Base-by-base conservation (phyloP, 2,797 vertebrate species). In the Gymnoscopelus microlampas region DNA sequence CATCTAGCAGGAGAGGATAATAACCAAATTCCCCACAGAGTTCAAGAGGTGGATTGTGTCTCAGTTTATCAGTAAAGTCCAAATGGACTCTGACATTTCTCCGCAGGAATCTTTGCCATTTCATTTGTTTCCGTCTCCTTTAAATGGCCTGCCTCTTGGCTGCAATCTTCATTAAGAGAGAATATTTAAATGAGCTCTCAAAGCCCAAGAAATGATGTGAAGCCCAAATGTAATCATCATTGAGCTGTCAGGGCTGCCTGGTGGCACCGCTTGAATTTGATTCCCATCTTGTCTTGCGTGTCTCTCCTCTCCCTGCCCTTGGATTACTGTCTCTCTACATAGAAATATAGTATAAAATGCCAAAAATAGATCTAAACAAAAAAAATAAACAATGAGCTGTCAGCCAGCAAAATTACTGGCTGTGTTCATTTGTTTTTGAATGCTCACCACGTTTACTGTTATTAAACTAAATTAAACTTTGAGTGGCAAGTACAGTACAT, bases 111-210 rank as follows among this genome's bases (percentile, higher is more conserved):
- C 70, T 85, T 77, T 60, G 79, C 68, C 6, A 69, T 87, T 87
- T 86, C 83, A 87, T 87, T 85, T 84, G 77, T 80, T 85, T 82
- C 73, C 65, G 68, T 78, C 77, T 82, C 80, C 39, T 85, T 71
- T 69, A 76, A 89, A 87, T 82, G 83, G 82, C 58, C 70, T 66
- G 79, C 64, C 9, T 39, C 86, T 87, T 83, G 80, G 87, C 85
- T 79, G 84, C 73, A 87, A 76, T 87, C 77, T 83, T 83, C 85
- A 90, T 90, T 89, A 89, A 80, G 79, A 80, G 53, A 50, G 65
- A 71, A 44, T 9, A 44, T 63, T 71, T 63, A 85, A 90, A 91
- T 89, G 71, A 80, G 84, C 77, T 90, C 88, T 84, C 74, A 53
- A 83, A 79, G 83, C 80, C 88, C 74, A 77, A 75, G 65, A 10